Conservation (phyloP, 2,797 vertebrate genomes). For the Oreochromis mossambicus region DNA sequence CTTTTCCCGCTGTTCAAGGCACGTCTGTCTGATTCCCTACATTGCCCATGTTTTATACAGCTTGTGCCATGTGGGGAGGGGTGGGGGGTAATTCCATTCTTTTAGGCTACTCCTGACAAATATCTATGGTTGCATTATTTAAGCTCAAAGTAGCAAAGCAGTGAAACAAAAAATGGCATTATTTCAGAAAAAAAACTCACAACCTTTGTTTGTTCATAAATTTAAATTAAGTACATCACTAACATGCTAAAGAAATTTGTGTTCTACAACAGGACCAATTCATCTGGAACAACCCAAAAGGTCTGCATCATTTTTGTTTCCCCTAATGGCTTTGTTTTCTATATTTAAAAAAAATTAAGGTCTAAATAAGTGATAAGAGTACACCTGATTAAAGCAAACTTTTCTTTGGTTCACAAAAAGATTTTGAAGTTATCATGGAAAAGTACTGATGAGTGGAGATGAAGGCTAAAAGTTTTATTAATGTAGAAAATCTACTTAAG, state of each 20-base stretch:
- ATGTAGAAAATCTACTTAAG: neutral
- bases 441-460: neutral
- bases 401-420: neutral
- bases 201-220: neutral
- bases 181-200: neutral
- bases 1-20: neutral
- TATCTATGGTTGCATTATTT: constrained; percentile 30
- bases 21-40: constrained; percentile 31
- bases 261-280: neutral
- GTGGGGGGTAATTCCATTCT: constrained; percentile 19
- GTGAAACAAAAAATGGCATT: constrained; percentile 17
- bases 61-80: constrained; percentile 31
- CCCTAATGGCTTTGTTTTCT: neutral
- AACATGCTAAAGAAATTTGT: neutral
- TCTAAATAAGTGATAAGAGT: neutral
- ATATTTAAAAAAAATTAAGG: neutral
- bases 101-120: constrained; percentile 43
- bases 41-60: constrained; percentile 60
- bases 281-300: neutral
- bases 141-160: neutral
- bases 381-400: neutral
- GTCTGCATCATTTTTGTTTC: neutral
- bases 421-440: neutral
- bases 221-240: neutral
- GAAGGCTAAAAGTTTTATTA: neutral